phyloP scores from a whole-genome alignment of 2,888 invertebrate genomes.

The Aethes cnicana region DNA sequence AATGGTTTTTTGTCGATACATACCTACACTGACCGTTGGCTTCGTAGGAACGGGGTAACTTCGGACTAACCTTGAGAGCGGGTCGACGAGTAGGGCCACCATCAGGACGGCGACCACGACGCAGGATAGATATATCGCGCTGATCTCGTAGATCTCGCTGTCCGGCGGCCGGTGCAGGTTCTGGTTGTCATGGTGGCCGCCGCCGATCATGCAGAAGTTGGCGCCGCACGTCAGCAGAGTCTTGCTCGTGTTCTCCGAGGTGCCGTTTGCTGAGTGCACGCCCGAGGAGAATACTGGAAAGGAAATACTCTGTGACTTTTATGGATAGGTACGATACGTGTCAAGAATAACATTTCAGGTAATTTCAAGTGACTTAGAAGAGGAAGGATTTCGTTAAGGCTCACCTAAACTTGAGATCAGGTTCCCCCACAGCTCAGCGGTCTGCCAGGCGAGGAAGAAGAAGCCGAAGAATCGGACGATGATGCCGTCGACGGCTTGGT shows the following conservation, averaged over 20 bases:
- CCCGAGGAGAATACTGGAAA: slow-evolving; percentile 89
- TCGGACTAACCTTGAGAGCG: slow-evolving; percentile 89
- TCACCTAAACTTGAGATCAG: slow-evolving; percentile 95
- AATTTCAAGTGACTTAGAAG: too few relatives aligned
- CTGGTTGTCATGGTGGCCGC: slow-evolving; percentile 85
- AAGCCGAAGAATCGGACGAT: slow-evolving; percentile 98
- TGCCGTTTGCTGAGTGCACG: slow-evolving; percentile 82
- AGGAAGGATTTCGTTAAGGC: slow-evolving; percentile 50
- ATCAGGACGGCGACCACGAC: slow-evolving; percentile 92
- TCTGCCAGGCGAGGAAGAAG: slow-evolving; percentile 99
- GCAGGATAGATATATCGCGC: slow-evolving; percentile 93
- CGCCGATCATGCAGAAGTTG: slow-evolving; percentile 89
- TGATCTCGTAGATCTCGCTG: slow-evolving; percentile 93
- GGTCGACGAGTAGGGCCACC: slow-evolving; percentile 94
- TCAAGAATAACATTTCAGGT: too few relatives aligned
- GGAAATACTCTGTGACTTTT: too few relatives aligned
- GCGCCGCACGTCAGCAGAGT: slow-evolving; percentile 87
- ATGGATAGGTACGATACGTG: too few relatives aligned
- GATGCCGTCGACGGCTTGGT: slow-evolving; percentile 93
- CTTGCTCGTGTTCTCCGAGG: slow-evolving; percentile 69
- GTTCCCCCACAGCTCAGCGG: slow-evolving; percentile 98
- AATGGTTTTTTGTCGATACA: too few relatives aligned
- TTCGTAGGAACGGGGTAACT: too few relatives aligned
- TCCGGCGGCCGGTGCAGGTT: slow-evolving; percentile 91
- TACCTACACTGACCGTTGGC: too few relatives aligned